Evolutionary conservation across 2,797 vertebrate species (phyloP), one percentile per base, ranked within the genome.

Genomic region (Epinephelus coioides): DNA sequence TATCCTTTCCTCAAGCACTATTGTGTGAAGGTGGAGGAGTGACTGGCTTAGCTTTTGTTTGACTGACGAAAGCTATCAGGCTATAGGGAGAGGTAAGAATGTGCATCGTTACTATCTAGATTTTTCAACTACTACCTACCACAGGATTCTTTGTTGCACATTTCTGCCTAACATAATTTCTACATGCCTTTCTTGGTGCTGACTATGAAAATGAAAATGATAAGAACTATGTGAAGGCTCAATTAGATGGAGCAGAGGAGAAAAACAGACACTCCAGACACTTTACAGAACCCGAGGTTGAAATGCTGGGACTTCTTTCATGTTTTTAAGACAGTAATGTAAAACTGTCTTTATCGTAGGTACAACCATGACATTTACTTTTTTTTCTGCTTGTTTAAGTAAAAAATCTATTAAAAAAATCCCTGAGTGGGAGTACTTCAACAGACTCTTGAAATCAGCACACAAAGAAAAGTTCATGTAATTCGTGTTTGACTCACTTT

Each of bases 31-130:
- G 81, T 78, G 74, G 68, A 81, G 79, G 85, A 83, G 80, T 75
- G 75, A 81, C 60, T 82, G 82, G 54, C 73, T 82, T 59, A 50
- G 59, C 60, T 84, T 88, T 87, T 65, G 87, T 81, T 79, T 87
- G 72, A 73, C 82, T 86, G 51, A 83, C 74, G 53, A 69, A 74
- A 84, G 59, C 79, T 84, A 89, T 85, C 69, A 82, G 68, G 82
- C 73, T 76, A 61, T 18, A 47, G 49, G 71, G 78, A 83, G 38
- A 83, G 27, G 78, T 34, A 68, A 67, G 13, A 81, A 84, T 44
- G 57, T 7, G 57, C 61, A 46, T 84, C 65, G 67, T 89, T 81
- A 73, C 64, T 55, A 77, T 80, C 54, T 67, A 84, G 50, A 86
- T 79, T 73, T 78, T 79, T 70, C 62, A 79, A 40, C 55, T 73